Percentiles rank a stretch among this genome's conserved stretches.
These are phyloP conservation scores for Malurus leucopterus DNA, from an alignment of 2,797 vertebrate species.

Conservation along the genomic window DNA sequence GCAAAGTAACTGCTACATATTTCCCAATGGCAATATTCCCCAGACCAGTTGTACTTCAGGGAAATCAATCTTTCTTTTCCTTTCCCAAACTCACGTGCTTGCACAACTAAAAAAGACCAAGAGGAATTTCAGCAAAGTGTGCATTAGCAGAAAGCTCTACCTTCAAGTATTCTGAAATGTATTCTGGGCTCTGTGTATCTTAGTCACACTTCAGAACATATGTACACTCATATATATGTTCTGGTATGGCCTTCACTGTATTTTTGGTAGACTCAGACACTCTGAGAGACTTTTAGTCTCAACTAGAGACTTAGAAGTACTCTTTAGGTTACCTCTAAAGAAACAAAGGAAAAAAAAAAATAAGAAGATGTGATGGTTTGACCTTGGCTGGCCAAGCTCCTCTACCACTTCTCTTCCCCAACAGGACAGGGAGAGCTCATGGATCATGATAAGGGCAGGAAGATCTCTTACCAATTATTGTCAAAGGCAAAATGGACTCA, in stretches of 20 bases:
- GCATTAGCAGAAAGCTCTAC: background rate
- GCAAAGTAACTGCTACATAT: background rate
- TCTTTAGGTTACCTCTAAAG: background rate
- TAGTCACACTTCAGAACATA: background rate
- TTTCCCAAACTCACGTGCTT: background rate
- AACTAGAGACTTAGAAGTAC: background rate
- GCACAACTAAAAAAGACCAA: background rate
- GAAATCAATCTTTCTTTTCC: background rate
- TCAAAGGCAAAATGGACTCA: fast-evolving
- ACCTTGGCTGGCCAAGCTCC: background rate
- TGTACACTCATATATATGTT: background rate
- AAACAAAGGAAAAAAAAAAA: background rate
- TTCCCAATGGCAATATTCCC: background rate
- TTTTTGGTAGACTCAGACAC: background rate
- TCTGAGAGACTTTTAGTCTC: background rate
- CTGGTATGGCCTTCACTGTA: background rate
- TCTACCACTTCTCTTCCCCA: background rate
- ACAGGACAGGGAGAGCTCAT: background rate
- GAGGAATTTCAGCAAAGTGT: background rate
- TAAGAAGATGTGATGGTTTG: background rate
- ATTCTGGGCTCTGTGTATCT: background rate
- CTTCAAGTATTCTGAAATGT: background rate
- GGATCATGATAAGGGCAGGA: background rate
- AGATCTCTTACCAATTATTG: background rate
- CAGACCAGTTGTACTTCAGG: background rate